Base-by-base conservation (phyloP, 2,113 vertebrate genomes). In the Struthidea cinerea region DNA sequence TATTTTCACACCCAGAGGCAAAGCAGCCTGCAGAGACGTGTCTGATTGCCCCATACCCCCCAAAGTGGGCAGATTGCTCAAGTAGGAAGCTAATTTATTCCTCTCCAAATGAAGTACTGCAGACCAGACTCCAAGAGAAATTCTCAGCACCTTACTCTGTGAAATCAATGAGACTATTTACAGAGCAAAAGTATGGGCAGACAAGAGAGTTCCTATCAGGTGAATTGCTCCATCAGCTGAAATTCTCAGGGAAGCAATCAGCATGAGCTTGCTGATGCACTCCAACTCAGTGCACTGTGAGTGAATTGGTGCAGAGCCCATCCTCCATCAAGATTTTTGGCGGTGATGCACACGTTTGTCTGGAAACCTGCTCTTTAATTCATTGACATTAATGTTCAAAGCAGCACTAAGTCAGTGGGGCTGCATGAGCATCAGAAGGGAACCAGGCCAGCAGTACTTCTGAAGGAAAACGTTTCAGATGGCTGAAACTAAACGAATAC, bases 281-380 rank as follows among this genome's bases (percentile, higher is more conserved):
- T 75, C 55, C 5, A 12, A 59, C 64, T 23, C 47, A 81, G 37
- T 6, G 0, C 28, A 46, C 70, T 41, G 24, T 3, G 13, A 82
- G 35, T 3, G 2, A 82, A 52, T 37, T 44, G 44, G 32, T 47
- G 1, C 1, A 79, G 24, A 13, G 57, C 74, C 61, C 57, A 76
- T 68, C 41, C 53, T 82, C 6, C 44, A 83, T 57, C 37, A 24
- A 42, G 88, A 75, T 6, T 73, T 88, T 30, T 0, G 0, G 20
- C 0, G 0, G 26, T 22, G 79, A 87, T 53, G 77, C 42, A 57
- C 41, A 11, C 1, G 0, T 50, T 85, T 49, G 30, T 46, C 75
- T 61, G 70, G 75, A 80, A 70, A 77, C 50, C 67, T 77, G 68
- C 44, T 91, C 55, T 75, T 70, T 71, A 77, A 49, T 76, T 80